Percentiles rank a stretch among this genome's conserved stretches.
These are phyloP conservation scores for Acanthacorydalis orientalis DNA, from an alignment of 2,888 invertebrate genomes.

Conservation along the genomic window DNA sequence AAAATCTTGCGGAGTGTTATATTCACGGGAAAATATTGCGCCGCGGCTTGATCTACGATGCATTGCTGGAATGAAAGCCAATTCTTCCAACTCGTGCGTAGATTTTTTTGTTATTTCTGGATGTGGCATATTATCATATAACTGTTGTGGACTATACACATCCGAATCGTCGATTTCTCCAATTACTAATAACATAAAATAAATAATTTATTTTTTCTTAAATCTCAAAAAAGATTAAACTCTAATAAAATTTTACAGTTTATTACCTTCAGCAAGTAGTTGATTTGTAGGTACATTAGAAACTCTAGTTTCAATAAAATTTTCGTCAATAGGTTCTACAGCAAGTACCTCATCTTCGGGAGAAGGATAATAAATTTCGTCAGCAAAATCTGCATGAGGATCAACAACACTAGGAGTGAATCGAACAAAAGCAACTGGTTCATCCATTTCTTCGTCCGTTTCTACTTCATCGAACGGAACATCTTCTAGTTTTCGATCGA, in stretches of 20 bases:
- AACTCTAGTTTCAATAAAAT: neutral
- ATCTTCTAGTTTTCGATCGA: constrained; percentile 25
- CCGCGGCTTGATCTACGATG: constrained; percentile 16
- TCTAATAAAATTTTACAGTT: neutral
- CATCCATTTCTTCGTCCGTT: constrained; percentile 15
- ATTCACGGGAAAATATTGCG: constrained; percentile 18
- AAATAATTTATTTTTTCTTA: neutral
- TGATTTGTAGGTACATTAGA: neutral
- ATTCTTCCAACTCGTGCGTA: neutral
- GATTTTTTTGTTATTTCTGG: constrained; percentile 1
- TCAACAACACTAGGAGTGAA: constrained; percentile 54
- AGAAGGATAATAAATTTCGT: constrained; percentile 65
- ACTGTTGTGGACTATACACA: neutral
- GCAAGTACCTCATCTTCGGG: constrained; percentile 30
- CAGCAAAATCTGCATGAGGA: constrained; percentile 52
- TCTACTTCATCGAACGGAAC: constrained; percentile 14
- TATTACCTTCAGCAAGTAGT: neutral
- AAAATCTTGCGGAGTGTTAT: constrained; percentile 30
- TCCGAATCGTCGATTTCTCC: neutral
- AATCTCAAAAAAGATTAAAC: neutral
- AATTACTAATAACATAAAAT: neutral
- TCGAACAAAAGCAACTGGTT: constrained; percentile 37
- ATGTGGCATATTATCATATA: neutral
- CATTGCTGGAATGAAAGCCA: constrained; percentile 17
- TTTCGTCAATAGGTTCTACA: constrained; percentile 7